These are phyloP conservation scores for Candidula unifasciata DNA, from an alignment of 2,888 invertebrate species.

Conservation along the genomic window DNA sequence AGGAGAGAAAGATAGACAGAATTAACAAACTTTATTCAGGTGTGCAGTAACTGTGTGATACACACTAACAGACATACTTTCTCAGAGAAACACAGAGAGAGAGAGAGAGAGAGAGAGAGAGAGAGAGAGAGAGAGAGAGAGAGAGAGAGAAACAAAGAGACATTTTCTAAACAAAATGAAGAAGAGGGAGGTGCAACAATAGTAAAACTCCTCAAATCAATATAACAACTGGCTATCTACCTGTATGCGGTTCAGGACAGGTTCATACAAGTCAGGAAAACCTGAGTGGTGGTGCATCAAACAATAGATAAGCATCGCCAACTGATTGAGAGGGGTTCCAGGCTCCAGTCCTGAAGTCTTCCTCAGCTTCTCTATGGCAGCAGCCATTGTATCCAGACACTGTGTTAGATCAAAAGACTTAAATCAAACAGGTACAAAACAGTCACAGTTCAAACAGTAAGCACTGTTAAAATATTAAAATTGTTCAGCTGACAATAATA, in stretches of 20 bases:
- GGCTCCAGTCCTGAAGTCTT: constrained; percentile 55
- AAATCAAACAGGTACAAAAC: no score
- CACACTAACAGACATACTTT: no score
- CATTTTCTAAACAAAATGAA: no score
- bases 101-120: not conserved
- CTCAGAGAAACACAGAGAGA: not conserved
- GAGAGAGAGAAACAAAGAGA: not conserved
- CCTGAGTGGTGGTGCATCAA: constrained; percentile 75
- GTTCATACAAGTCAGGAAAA: constrained; percentile 76
- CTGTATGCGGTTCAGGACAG: constrained; percentile 73
- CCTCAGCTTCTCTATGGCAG: constrained; percentile 57
- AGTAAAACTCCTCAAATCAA: no score
- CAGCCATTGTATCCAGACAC: constrained; percentile 65
- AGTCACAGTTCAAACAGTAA: not conserved
- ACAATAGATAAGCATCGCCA: constrained; percentile 69
- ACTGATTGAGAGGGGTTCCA: constrained; percentile 53
- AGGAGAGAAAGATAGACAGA: no score
- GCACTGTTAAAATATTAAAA: not conserved
- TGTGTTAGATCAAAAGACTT: constrained; percentile 50
- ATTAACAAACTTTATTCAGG: no score
- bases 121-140: not conserved
- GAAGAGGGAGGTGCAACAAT: no score
- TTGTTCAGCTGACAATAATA: not conserved
- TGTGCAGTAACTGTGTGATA: no score
- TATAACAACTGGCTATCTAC: constrained; percentile 56